Evolutionary conservation across 2,113 vertebrate genomes (phyloP).

Genomic region (zebrafish (Danio rerio)): GRCz12tu NC_133199.1:23485001-23485500

Average conservation of each 20-base stretch:
- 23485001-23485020: background rate
- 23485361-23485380: conserved; percentile 32
- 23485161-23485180: conserved; percentile 24
- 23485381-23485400: conserved; percentile 16
- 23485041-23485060: background rate
- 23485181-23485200: conserved; percentile 19
- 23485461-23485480: background rate
- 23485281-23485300: background rate
- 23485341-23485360: background rate
- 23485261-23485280: conserved; percentile 6
- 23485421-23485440: background rate
- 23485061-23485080: background rate
- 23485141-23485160: conserved; percentile 29
- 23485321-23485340: conserved; percentile 10
- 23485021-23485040: background rate
- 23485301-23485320: background rate
- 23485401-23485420: background rate
- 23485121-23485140: conserved; percentile 62
- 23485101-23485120: conserved; percentile 40
- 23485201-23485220: conserved; percentile 19
- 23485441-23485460: background rate
- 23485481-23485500: background rate
- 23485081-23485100: background rate
- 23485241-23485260: background rate
- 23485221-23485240: background rate